These are phyloP conservation scores for Hermaeophaga mercurialis DNA, from an alignment of 2,888 invertebrate species.

Conservation along the genomic window DNA sequence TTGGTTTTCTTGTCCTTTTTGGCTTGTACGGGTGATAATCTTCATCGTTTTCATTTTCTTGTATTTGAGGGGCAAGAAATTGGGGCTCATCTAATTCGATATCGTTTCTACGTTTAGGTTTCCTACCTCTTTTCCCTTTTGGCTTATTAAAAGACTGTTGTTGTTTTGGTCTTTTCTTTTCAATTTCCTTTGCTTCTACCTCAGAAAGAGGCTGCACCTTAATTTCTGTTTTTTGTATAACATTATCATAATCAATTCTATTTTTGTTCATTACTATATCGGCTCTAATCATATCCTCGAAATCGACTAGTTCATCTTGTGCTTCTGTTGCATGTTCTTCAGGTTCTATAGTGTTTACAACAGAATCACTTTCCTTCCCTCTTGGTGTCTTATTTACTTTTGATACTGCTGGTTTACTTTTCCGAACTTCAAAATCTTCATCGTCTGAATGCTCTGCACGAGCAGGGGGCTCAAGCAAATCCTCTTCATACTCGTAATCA, in stretches of 20 bases:
- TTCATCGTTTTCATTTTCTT: constrained; percentile 34
- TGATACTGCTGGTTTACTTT: constrained; percentile 26
- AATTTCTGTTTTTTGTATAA: constrained; percentile 47
- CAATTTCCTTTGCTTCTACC: neutral
- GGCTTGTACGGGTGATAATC: constrained; percentile 34
- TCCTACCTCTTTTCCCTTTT: constrained; percentile 30
- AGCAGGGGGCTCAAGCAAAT: constrained; percentile 37
- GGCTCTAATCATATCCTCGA: constrained; percentile 50
- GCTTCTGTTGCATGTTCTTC: constrained; percentile 32
- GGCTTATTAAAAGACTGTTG: constrained; percentile 11
- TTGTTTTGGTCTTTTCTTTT: constrained; percentile 3
- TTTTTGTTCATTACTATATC: constrained; percentile 50
- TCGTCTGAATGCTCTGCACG: constrained; percentile 38
- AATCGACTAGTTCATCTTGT: constrained; percentile 46
- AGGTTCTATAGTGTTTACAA: constrained; percentile 20
- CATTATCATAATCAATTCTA: constrained; percentile 48
- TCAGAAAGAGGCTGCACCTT: constrained; percentile 36
- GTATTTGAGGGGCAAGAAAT: constrained; percentile 33
- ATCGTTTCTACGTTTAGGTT: constrained; percentile 29
- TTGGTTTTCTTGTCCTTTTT: constrained; percentile 33
- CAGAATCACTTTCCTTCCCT: constrained; percentile 19
- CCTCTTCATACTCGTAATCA: constrained; percentile 57
- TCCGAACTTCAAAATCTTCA: constrained; percentile 46
- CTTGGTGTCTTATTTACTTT: constrained; percentile 26
- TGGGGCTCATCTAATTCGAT: constrained; percentile 31